Evolutionary conservation across 2,797 vertebrate genomes (phyloP), one percentile per base, ranked within the genome.

Genomic region (Pachyuromys duprasi): DNA sequence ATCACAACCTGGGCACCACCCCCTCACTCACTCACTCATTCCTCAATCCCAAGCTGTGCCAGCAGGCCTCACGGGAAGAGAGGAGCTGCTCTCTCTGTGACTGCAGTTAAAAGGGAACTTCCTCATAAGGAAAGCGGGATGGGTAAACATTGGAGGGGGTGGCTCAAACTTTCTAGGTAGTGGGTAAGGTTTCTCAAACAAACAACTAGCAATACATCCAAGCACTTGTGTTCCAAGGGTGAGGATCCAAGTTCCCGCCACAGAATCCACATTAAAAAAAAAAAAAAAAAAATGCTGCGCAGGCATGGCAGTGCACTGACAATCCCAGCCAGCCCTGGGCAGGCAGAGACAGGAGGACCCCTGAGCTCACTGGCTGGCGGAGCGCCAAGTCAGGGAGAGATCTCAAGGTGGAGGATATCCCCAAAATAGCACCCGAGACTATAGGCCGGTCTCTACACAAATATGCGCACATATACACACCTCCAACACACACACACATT

Each of bases 41-140:
- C 78, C 95, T 96, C 93, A 72, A 18, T 96, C 93, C 86, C 93
- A 96, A 93, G 96, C 96, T 86, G 93, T 98, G 94, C 96, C 97
- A 97, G 84, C 33, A 63, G 81, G 55, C 86, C 80, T 92, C 49
- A 0, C 78, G 42, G 75, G 84, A 15, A 69, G 76, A 91, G 55
- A n/a, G 11, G 86, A 95, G 70, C 70, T 92, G 96, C 67, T 89
- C 91, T 72, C 93, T 92, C 86, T 96, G 86, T 79, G 26, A 74
- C 60, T 97, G 88, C 79, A 93, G 28, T 33, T 49, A n/a, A 67
- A 67, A 67, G 42, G 42, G 65, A 49, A n/a, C n/a, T 20, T 95
- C 89, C 72, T 97, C 93, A 93, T 57, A 97, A 88, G 94, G 92
- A 94, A 97, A 96, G 94, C 26, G 67, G 33, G 14, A 86, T 78